phyloP scores from a whole-genome alignment of 2,113 vertebrate genomes.

The Aramus guarauna region DNA sequence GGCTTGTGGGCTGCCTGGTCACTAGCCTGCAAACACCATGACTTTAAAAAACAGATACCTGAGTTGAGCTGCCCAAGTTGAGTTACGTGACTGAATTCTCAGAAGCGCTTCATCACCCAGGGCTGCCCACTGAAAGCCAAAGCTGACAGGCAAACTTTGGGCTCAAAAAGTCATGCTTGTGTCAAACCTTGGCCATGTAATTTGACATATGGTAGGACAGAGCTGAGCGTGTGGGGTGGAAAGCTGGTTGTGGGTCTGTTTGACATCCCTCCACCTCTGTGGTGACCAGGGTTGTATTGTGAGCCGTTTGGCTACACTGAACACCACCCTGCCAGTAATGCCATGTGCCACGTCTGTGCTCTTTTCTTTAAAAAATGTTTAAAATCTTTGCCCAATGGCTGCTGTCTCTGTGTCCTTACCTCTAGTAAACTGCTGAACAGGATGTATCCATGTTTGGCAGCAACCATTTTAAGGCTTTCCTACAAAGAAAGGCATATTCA shows the following conservation, averaged over 20 bases:
- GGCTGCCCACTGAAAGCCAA: background rate
- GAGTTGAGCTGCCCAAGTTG: background rate
- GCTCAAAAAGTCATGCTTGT: background rate
- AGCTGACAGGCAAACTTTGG: background rate
- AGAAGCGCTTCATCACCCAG: background rate
- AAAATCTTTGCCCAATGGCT: background rate
- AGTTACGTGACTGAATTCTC: background rate
- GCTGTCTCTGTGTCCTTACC: constrained; percentile 67
- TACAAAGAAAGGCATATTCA: constrained; percentile 26
- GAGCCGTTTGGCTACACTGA: background rate
- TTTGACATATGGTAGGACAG: background rate
- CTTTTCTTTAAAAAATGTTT: background rate
- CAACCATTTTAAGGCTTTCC: constrained; percentile 81
- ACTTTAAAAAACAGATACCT: background rate
- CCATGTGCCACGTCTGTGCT: background rate
- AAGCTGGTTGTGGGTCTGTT: background rate
- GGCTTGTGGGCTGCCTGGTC: background rate
- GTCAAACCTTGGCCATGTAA: background rate
- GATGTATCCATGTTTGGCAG: constrained; percentile 76
- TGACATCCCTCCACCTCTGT: background rate
- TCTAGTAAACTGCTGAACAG: constrained; percentile 84
- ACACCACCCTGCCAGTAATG: too few relatives aligned
- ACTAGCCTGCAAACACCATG: background rate
- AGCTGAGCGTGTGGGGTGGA: background rate
- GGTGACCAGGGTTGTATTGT: background rate